These are phyloP conservation scores for Magallana gigas DNA, from an alignment of 1,140 invertebrate genomes.

Conservation along the genomic window DNA sequence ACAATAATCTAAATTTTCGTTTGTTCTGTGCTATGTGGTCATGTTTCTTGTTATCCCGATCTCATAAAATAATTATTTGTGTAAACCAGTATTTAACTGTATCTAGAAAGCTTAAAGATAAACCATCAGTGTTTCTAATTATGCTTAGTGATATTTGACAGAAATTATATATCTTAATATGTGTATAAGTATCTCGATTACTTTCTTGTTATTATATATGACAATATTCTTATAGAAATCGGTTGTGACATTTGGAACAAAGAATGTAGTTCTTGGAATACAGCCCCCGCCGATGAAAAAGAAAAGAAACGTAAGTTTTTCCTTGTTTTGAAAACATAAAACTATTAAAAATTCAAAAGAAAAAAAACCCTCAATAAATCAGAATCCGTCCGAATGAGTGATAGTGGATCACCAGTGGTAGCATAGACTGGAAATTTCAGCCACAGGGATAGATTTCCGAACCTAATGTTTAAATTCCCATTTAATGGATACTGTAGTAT, in stretches of 20 bases:
- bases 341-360: too few species aligned
- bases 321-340: too few species aligned
- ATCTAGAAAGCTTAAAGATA: neutral
- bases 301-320: neutral
- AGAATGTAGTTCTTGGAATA: constrained; percentile 21
- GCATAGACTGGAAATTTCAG: too few species aligned
- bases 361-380: too few species aligned
- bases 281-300: neutral
- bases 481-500: too few species aligned
- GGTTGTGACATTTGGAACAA: neutral
- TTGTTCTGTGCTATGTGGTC: neutral
- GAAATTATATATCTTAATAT: neutral
- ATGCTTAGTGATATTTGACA: too few species aligned
- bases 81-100: neutral
- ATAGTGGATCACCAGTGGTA: too few species aligned
- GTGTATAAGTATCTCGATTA: neutral
- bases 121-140: too few species aligned
- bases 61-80: neutral
- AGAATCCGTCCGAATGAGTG: too few species aligned
- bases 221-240: neutral
- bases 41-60: neutral
- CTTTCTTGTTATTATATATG: neutral
- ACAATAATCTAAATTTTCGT: neutral
- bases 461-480: too few species aligned
- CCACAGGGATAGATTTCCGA: too few species aligned